phyloP scores from a whole-genome alignment of 2,113 vertebrate species.

The Marmota flaviventris region DNA sequence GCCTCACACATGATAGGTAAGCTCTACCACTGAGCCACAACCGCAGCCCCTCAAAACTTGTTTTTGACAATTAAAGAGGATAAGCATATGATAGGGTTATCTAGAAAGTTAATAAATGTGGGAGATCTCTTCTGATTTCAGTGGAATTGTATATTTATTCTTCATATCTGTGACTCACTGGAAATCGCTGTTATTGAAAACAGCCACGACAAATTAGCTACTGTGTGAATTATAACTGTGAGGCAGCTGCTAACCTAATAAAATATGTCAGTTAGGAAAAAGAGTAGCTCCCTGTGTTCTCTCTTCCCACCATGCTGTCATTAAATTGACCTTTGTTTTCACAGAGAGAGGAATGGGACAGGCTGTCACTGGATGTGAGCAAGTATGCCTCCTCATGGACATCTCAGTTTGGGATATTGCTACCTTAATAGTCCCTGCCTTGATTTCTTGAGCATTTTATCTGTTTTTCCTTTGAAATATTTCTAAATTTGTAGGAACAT shows the following conservation, averaged over 20 bases:
- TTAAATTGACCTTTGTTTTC: not conserved
- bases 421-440: not conserved
- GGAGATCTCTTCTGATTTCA: not conserved
- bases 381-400: not conserved
- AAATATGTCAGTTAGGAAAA: not conserved
- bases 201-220: not conserved
- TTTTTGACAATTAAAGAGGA: slow-evolving; percentile 36
- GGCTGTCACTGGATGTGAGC: not conserved
- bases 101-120: not conserved
- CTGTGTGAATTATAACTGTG: not conserved
- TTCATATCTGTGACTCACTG: not conserved
- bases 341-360: not conserved
- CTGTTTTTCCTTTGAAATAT: slow-evolving; percentile 45
- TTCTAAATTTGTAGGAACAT: slow-evolving; percentile 9
- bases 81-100: not conserved
- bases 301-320: not conserved
- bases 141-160: not conserved
- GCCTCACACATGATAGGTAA: too few relatives aligned
- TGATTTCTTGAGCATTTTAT: slow-evolving; percentile 29
- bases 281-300: not conserved
- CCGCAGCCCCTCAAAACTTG: not conserved
- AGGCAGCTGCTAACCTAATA: not conserved
- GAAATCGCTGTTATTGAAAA: slow-evolving; percentile 29
- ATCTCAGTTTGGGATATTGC: not conserved
- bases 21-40: too few relatives aligned